phyloP scores from a whole-genome alignment of 2,888 invertebrate genomes.

The Dryocosmus kuriphilus region DNA sequence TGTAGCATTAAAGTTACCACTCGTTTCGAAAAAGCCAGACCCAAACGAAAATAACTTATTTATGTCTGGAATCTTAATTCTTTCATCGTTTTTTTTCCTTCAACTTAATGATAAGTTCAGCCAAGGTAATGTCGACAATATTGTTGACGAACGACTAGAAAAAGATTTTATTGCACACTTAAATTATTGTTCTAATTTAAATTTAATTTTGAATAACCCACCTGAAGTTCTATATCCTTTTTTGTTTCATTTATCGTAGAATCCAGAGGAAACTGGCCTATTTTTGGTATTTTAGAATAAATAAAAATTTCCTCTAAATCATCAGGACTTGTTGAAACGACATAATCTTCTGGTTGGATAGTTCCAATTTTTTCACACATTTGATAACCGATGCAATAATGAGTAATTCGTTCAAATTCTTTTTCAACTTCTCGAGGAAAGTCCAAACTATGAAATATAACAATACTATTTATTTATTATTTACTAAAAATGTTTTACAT shows the following conservation, averaged over 20 bases:
- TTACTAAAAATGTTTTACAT: background rate
- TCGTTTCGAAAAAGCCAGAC: conserved; percentile 51
- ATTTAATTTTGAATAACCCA: background rate
- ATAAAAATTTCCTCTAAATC: background rate
- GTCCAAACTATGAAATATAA: background rate
- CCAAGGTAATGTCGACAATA: conserved; percentile 53
- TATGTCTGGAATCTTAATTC: conserved; percentile 55
- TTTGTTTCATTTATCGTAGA: background rate
- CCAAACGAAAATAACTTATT: conserved; percentile 52
- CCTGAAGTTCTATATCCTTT: background rate
- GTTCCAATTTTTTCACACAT: background rate
- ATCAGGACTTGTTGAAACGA: background rate
- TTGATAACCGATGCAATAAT: background rate
- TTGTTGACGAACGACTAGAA: conserved; percentile 55
- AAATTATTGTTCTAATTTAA: background rate
- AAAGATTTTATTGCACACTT: conserved; percentile 1
- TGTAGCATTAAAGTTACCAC: conserved; percentile 51
- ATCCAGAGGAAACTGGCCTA: background rate
- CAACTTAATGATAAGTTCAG: conserved; percentile 46
- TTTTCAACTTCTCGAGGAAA: background rate
- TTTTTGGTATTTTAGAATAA: background rate
- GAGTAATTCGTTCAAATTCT: background rate
- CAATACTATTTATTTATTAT: background rate
- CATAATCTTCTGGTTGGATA: background rate
- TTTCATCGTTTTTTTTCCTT: conserved; percentile 47